Evolutionary conservation across 2,113 vertebrate species (phyloP), one percentile per base, ranked within the genome.

Genomic region (Ascaphus truei): DNA sequence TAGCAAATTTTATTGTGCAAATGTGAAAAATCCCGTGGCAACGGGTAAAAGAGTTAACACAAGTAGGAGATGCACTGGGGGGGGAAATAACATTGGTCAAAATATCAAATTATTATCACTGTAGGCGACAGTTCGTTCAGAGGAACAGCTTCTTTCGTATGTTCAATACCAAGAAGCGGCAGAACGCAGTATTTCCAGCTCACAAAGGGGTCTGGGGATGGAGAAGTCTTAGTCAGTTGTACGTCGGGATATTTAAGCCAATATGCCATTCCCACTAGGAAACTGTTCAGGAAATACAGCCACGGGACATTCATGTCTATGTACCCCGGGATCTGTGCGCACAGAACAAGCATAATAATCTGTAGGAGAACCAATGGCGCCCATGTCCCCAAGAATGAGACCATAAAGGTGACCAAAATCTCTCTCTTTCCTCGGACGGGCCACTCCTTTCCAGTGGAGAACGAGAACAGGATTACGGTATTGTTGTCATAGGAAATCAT

Each of bases 241-340:
- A 81, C 73, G 0, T 75, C 41, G 0, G 75, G 84, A 73, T 78
- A 68, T 7, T 79, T 80, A 34, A 81, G 78, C 88, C 91, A 92
- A 5, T 87, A 91, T 8, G 78, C 27, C 1, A 81, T 37, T 2
- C 85, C 87, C 4, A 93, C 81, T 34, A 93, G 83, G 39, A 95
- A 91, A 74, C 94, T 96, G 76, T 94, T 94, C 74, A 93, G 74
- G 73, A 95, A 93, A 73, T 85, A 90, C 16, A 96, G 69, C 93
- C 94, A 96, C 10, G 88, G 85, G 2, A 90, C 67, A 0, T 93
- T 97, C 84, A 95, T 82, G 25, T 90, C 91, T 74, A 97, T 52
- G 11, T 92, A 91, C 2, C 86, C 86, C 0, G 93, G 91, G 52
- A 96, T 83, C 73, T 67, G 83, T 65, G 81, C 78, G 0, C 80